These are phyloP conservation scores for Chaitophorus viminalis DNA, from an alignment of 2,888 invertebrate genomes.

Conservation along the genomic window DNA sequence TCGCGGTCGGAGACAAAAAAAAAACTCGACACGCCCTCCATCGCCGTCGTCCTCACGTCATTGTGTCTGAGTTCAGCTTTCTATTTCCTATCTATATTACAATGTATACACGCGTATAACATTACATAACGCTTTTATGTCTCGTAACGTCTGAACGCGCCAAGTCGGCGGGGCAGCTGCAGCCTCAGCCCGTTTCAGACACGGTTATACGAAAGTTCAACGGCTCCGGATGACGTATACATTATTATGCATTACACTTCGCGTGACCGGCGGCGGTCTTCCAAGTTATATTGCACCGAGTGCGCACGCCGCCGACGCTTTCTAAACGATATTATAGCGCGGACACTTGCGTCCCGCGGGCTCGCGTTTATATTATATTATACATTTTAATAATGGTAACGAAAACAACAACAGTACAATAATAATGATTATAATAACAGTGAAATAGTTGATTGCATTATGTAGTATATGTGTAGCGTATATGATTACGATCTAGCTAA, in stretches of 20 bases:
- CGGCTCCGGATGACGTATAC: neutral
- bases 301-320: neutral
- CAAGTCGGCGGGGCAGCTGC: neutral
- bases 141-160: neutral
- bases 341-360: no score
- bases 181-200: neutral
- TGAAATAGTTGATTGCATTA: neutral
- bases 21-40: slow-evolving; percentile 17
- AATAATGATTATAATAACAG: neutral
- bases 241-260: neutral
- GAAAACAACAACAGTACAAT: neutral
- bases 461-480: neutral
- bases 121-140: neutral
- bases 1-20: neutral
- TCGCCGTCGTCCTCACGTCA: slow-evolving; percentile 34
- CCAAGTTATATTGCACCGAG: neutral
- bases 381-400: neutral
- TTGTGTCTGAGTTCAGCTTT: slow-evolving; percentile 39
- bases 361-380: neutral
- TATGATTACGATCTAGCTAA: no score
- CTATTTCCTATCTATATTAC: neutral
- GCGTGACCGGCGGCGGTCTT: neutral
- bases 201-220: slow-evolving; percentile 21
- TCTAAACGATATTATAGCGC: slow-evolving; percentile 3
- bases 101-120: neutral